phyloP scores from a whole-genome alignment of 1,140 invertebrate species.

The Trichonephila clavata region DNA sequence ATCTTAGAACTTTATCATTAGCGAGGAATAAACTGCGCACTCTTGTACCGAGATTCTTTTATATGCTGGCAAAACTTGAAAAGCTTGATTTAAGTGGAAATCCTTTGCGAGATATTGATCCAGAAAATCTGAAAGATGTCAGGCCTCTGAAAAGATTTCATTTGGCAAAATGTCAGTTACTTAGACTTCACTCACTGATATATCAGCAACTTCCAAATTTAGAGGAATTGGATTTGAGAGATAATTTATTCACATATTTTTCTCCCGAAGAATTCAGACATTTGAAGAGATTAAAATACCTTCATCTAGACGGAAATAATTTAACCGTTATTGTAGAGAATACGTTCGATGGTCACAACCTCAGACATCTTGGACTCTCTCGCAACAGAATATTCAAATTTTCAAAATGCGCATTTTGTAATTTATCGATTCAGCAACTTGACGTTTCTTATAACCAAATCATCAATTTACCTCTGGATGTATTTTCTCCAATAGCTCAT shows the following conservation, averaged over 20 bases:
- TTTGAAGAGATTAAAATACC: slow-evolving; percentile 83
- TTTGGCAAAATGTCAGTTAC: slow-evolving; percentile 81
- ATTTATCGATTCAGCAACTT: slow-evolving; percentile 85
- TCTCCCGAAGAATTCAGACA: slow-evolving; percentile 81
- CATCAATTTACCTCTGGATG: slow-evolving; percentile 84
- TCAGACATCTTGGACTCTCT: slow-evolving; percentile 84
- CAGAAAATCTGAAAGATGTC: slow-evolving; percentile 80
- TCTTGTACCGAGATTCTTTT: slow-evolving; percentile 86
- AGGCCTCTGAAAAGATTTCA: slow-evolving; percentile 85
- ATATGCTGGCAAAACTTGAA: slow-evolving; percentile 85
- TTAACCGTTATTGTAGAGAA: slow-evolving; percentile 86
- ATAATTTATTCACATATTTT: slow-evolving; percentile 88
- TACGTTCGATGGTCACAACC: slow-evolving; percentile 85
- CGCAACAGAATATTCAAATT: slow-evolving; percentile 88
- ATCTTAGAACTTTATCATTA: slow-evolving; percentile 86
- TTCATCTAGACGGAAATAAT: slow-evolving; percentile 89
- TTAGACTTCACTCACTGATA: slow-evolving; percentile 78
- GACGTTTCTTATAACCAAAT: slow-evolving; percentile 89
- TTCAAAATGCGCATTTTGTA: slow-evolving; percentile 86
- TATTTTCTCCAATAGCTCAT: slow-evolving; percentile 84
- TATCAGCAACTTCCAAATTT: slow-evolving; percentile 78
- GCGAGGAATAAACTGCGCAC: slow-evolving; percentile 87
- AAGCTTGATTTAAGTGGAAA: slow-evolving; percentile 88
- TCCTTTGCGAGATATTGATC: slow-evolving; percentile 87
- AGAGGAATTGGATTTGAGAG: slow-evolving; percentile 79